Evolutionary conservation across 2,797 vertebrate genomes (phyloP).

Genomic region (Anabacerthia variegaticeps): DNA sequence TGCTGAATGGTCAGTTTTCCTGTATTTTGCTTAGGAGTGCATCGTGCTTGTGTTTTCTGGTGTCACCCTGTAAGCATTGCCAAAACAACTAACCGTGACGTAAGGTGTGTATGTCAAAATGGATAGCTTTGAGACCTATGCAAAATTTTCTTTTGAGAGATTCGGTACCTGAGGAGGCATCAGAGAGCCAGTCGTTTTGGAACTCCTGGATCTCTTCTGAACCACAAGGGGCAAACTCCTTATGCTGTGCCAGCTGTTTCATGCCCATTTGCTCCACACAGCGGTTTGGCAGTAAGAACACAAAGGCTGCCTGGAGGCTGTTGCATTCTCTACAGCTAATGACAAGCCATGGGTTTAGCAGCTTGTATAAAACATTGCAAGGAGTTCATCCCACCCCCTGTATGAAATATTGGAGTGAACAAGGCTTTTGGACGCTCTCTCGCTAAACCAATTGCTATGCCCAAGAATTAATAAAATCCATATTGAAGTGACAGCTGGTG

Average conservation of each 20-base stretch:
- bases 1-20: neutral
- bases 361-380: neutral
- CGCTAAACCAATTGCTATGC: conserved; percentile 24
- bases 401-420: neutral
- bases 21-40: neutral
- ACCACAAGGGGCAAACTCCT: neutral
- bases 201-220: neutral
- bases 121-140: neutral
- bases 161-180: neutral
- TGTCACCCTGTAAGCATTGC: fast-evolving
- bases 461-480: conserved; percentile 70
- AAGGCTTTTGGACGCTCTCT: neutral
- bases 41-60: neutral
- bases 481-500: conserved; percentile 69
- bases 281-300: neutral
- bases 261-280: neutral
- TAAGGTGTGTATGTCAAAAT: neutral
- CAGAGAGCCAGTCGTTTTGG: neutral
- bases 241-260: neutral
- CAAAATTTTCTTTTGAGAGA: neutral
- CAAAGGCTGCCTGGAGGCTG: neutral
- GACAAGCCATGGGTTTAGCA: neutral
- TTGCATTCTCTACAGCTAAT: neutral
- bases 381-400: neutral
- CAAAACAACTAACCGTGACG: neutral